Percentiles rank a stretch among this genome's conserved stretches.
Conservation (phyloP, 2,888 invertebrate species). For the Drosophila kokeensis region DNA sequence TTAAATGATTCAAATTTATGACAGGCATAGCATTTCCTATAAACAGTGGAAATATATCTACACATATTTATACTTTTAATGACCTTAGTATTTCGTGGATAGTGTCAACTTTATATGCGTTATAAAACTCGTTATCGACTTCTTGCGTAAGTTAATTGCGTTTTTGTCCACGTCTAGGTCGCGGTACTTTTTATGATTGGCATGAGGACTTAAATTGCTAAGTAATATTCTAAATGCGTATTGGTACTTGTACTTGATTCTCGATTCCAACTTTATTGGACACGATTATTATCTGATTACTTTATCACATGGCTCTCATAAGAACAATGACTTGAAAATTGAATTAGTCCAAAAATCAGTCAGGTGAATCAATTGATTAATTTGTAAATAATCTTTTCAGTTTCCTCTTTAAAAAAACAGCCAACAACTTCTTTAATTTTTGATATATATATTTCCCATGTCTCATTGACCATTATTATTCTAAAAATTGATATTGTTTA, state of each 20-base stretch:
- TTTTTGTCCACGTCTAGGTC: background rate
- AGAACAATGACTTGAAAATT: background rate
- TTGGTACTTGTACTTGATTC: background rate
- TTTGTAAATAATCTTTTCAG: background rate
- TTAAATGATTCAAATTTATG: background rate
- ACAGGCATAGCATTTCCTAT: background rate
- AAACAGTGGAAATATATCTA: background rate
- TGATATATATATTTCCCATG: background rate
- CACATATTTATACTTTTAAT: background rate
- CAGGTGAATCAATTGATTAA: background rate
- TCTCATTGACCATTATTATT: background rate
- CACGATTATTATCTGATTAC: background rate
- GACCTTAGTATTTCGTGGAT: background rate
- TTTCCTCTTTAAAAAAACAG: background rate
- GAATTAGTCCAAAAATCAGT: background rate
- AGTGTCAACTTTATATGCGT: conserved; percentile 7
- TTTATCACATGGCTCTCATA: background rate
- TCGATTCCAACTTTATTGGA: background rate
- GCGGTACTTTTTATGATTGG: conserved; percentile 12
- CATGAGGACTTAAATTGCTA: background rate
- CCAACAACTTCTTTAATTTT: background rate
- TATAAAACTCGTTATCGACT: conserved; percentile 16
- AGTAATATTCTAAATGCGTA: background rate
- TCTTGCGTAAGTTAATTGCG: conserved; percentile 15
- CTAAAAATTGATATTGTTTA: background rate